Evolutionary conservation across 2,113 vertebrate genomes (phyloP), one percentile per base, ranked within the genome.

Genomic region (Rhegmatorhina hoffmannsi): DNA sequence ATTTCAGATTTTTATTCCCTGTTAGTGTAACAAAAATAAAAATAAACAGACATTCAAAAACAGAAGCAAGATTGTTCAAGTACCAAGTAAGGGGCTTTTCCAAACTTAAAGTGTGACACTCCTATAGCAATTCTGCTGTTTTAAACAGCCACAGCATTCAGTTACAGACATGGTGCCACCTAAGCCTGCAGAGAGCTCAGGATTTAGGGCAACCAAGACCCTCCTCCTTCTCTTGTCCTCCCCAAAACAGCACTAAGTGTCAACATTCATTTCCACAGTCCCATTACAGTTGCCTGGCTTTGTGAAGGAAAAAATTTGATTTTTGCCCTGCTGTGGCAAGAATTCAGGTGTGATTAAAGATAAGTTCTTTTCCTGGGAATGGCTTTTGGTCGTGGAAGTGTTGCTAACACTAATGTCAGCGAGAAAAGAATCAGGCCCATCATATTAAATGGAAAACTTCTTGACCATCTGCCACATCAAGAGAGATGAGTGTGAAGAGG

Each of bases 61-160:
- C 77, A 92, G 89, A 95, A 96, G 84, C 1, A 1, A 96, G 67
- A 96, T 94, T 96, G 91, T 97, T 98, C 97, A 98, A 97, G 97
- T 97, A 98, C 96, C 97, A 96, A 97, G 94, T 56, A 95, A 94
- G 94, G 95, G 96, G 95, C 82, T 97, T 96, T 95, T 94, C 95
- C 94, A 94, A 92, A 91, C 82, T 34, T 25, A 34, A 93, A 93
- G 49, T 66, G 73, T 90, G 95, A 94, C 74, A 69, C 85, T 90
- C 36, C 64, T 67, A 50, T 15, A 92, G 85, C 68, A 80, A 83
- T 80, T 89, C 93, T 75, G 84, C 89, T 68, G 87, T 56, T 89
- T 82, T n/a, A 59, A 90, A 94, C 74, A 95, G 90, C 94, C 87
- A 87, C 83, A 76, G 83, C 59, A 0, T 55, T 92, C 72, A 86